These are phyloP conservation scores for Paratilapia polleni DNA, from an alignment of 2,113 vertebrate genomes.

Conservation along the genomic window DNA sequence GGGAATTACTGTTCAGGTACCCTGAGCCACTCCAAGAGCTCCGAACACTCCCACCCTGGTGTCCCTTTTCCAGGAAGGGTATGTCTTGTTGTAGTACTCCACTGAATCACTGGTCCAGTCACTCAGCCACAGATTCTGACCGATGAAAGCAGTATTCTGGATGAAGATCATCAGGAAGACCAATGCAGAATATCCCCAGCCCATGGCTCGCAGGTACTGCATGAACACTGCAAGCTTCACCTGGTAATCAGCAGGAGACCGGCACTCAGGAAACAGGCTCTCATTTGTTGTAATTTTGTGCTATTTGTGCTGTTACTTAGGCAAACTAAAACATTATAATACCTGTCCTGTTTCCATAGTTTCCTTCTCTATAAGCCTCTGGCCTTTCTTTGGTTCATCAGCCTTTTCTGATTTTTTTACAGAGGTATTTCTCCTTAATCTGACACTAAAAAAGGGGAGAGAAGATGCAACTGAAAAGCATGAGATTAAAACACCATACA, in stretches of 20 bases:
- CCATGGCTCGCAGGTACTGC: constrained; percentile 86
- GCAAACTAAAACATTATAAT: constrained; percentile 8
- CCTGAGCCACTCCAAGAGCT: constrained; percentile 86
- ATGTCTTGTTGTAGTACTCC: constrained; percentile 67
- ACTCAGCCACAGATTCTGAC: constrained; percentile 94
- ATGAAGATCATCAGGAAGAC: constrained; percentile 72
- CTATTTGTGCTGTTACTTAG: not conserved
- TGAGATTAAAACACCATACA: not conserved
- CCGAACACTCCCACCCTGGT: constrained; percentile 88
- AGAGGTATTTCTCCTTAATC: constrained; percentile 52
- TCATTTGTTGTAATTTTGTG: not conserved
- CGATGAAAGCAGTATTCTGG: constrained; percentile 80
- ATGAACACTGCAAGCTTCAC: constrained; percentile 90
- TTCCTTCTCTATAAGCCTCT: constrained; percentile 91
- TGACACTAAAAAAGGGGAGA: constrained; percentile 56
- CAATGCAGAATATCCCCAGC: constrained; percentile 77
- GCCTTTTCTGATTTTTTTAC: too few relatives aligned
- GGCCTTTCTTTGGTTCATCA: constrained; percentile 81
- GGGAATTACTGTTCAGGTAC: constrained; percentile 68
- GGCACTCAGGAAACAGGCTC: not conserved
- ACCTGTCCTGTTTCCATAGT: constrained; percentile 91
- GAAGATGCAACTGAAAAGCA: not conserved
- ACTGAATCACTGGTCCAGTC: constrained; percentile 89
- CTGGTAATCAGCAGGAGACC: constrained; percentile 69
- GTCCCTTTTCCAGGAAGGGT: too few relatives aligned